phyloP scores from a whole-genome alignment of 2,113 vertebrate genomes.

The Pheucticus melanocephalus region DNA sequence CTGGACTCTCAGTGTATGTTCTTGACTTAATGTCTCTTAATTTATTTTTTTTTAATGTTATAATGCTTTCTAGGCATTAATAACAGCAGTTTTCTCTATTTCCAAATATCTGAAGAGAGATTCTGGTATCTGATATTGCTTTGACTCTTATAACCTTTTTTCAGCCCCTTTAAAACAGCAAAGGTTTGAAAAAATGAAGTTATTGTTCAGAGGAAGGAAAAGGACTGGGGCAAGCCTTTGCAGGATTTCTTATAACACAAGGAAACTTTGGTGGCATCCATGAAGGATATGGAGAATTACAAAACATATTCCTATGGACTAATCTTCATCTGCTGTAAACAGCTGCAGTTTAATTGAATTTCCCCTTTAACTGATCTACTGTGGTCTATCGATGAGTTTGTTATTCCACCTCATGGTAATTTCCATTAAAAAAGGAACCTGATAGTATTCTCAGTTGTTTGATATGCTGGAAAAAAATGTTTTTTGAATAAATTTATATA shows the following conservation, averaged over 20 bases:
- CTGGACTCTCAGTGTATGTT: neutral
- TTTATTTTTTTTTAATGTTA: neutral
- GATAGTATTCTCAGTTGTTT: neutral
- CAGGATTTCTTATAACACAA: neutral
- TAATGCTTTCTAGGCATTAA: neutral
- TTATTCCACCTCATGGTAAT: neutral
- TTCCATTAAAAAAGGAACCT: neutral
- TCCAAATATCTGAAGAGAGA: neutral
- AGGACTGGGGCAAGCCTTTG: neutral
- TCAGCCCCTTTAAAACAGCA: neutral
- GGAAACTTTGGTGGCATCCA: neutral
- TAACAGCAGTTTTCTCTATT: neutral
- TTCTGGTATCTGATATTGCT: neutral
- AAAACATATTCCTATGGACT: neutral
- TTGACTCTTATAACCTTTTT: neutral
- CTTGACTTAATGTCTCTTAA: neutral
- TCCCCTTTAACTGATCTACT: neutral
- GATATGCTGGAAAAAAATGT: neutral
- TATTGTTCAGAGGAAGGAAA: neutral
- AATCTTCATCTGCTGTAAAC: neutral
- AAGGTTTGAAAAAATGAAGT: neutral
- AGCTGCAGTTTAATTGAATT: neutral
- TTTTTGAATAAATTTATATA: neutral
- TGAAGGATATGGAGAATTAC: neutral
- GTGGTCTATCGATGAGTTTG: fast-evolving